Conservation (phyloP, 2,888 invertebrate genomes). For the Caenorhabditis sulstoni region DNA sequence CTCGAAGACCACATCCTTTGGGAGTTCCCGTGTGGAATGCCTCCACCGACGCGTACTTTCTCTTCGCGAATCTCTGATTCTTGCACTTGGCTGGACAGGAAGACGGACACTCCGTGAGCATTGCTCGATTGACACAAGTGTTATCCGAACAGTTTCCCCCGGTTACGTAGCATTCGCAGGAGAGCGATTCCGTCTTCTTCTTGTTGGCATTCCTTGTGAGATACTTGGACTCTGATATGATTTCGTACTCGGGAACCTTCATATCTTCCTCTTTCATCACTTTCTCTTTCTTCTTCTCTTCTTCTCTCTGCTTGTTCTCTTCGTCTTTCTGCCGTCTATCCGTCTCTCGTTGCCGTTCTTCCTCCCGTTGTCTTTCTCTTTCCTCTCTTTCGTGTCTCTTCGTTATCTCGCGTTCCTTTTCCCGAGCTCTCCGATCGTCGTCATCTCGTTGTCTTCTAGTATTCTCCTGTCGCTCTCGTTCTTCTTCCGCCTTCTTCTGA, state of each 20-base stretch:
- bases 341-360: conserved; percentile 7
- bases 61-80: conserved; percentile 78
- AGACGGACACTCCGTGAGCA: conserved; percentile 85
- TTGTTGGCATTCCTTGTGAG: conserved; percentile 45
- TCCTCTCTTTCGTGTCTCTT: conserved; percentile 26
- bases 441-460: conserved; percentile 25
- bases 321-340: conserved; percentile 19
- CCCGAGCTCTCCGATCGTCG: conserved; percentile 43
- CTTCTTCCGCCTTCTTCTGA: conserved; percentile 14
- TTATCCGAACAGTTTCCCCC: conserved; percentile 57
- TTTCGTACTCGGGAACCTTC: conserved; percentile 41
- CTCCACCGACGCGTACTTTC: conserved; percentile 89
- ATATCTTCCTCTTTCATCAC: conserved; percentile 33
- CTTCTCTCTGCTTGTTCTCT: conserved; percentile 12
- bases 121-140: conserved; percentile 70
- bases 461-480: conserved; percentile 7
- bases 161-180: conserved; percentile 51
- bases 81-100: conserved; percentile 85
- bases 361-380: conserved; percentile 3
- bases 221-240: conserved; percentile 39
- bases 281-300: conserved; percentile 16
- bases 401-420: conserved; percentile 29
- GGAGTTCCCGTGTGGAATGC: conserved; percentile 87
- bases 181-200: conserved; percentile 53
- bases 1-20: conserved; percentile 95